phyloP scores from a whole-genome alignment of 2,888 invertebrate species.

The Mylabris sibirica region DNA sequence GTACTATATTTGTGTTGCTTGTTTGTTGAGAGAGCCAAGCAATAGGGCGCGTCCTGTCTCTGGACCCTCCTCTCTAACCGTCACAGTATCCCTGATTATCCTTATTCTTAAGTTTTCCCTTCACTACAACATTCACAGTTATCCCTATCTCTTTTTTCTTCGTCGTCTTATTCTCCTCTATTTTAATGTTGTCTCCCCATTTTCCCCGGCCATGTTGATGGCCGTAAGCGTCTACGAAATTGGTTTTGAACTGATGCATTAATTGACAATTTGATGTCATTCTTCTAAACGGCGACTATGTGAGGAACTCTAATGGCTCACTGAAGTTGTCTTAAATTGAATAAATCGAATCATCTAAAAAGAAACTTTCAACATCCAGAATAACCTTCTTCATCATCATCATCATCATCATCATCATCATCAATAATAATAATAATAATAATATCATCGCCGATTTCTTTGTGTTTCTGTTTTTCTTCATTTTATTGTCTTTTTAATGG shows the following conservation, averaged over 20 bases:
- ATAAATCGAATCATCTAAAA: conserved; percentile 52
- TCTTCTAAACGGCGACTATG: conserved; percentile 47
- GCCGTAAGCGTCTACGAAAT: conserved; percentile 53
- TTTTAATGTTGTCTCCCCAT: conserved; percentile 29
- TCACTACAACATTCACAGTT: conserved; percentile 6
- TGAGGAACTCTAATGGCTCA: conserved; percentile 54
- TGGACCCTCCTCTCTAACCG: conserved; percentile 49
- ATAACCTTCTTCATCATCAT: neutral
- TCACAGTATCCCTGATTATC: conserved; percentile 54
- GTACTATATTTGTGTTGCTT: neutral
- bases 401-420: neutral
- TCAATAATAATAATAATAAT: too few species aligned
- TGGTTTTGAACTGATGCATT: conserved; percentile 60
- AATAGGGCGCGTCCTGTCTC: conserved; percentile 37
- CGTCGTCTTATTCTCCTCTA: neutral
- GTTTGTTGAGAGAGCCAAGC: neutral
- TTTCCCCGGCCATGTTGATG: conserved; percentile 48
- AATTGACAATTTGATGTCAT: conserved; percentile 61
- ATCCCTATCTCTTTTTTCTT: neutral
- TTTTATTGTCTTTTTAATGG: neutral
- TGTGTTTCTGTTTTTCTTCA: neutral
- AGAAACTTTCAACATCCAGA: neutral
- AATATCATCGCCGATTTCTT: too few species aligned
- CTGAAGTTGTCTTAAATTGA: conserved; percentile 59
- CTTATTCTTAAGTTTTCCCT: conserved; percentile 53